Evolutionary conservation across 1,140 invertebrate species (phyloP), one percentile per base, ranked within the genome.

Genomic region (Oryctes rhinoceros): DNA sequence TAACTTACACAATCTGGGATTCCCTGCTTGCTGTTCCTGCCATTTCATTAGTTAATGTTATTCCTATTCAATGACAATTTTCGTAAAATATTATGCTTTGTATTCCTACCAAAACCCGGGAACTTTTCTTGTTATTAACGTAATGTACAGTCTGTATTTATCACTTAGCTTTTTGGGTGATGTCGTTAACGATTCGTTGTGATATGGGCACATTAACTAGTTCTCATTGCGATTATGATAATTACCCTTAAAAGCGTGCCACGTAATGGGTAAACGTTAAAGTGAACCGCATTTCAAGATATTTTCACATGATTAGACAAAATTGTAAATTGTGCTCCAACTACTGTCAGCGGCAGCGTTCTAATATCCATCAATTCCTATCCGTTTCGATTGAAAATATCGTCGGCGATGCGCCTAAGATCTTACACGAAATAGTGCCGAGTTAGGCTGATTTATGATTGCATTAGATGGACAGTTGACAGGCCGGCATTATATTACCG

Each of bases 401-500:
- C 35, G 65, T 71, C 65, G 65, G 65, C 65, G 65, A 71, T 71
- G 65, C 20, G 39, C 13, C 75, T 20, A 76, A 49, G 37, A 24
- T 76, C 75, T 76, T 44, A 76, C 10, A 76, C 75, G 47, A 76
- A 76, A 44, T 76, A 76, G 35, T 24, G 47, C 47, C 65, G 65
- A 71, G 75, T 76, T 76, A 37, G 75, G 75, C 18, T 44, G 37
- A 76, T 76, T 76, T 76, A 76, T 49, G 75, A 49, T 49, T 44
- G 75, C 35, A 76, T 76, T 39, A 76, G 75, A 47, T 47, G 20
- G 75, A 76, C 75, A 44, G 75, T 49, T 49, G 75, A 47, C 75
- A 76, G 75, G 37, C 47, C 75, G 65, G 20, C 75, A 76, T 39
- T 76, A 76, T 76, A 76, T 76, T 49, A 76, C 75, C 18, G 75